phyloP scores from a whole-genome alignment of 2,797 vertebrate species.

The Hoplostethus atlanticus region DNA sequence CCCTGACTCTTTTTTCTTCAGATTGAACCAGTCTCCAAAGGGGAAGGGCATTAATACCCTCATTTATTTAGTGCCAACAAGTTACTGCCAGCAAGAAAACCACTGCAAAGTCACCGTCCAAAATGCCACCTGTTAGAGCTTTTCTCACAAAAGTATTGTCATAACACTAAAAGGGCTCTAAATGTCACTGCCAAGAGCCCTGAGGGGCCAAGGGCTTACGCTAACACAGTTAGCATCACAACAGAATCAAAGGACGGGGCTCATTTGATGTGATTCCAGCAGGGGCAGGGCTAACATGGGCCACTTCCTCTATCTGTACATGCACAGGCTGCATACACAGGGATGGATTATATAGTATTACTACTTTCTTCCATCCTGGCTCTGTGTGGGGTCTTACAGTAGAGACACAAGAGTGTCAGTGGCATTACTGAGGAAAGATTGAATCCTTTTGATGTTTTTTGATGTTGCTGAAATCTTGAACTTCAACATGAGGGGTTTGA shows the following conservation, averaged over 20 bases:
- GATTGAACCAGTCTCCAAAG: not conserved
- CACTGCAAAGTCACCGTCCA: slow-evolving; percentile 36
- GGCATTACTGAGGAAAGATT: not conserved
- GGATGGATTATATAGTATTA: slow-evolving; percentile 10
- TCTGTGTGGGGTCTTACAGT: not conserved
- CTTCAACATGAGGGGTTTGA: too few relatives aligned
- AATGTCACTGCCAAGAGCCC: slow-evolving; percentile 41
- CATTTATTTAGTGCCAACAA: slow-evolving; percentile 18
- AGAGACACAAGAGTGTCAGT: not conserved
- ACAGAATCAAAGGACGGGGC: slow-evolving; percentile 21
- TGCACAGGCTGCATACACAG: not conserved
- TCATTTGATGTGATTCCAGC: slow-evolving; percentile 50
- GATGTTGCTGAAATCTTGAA: too few relatives aligned
- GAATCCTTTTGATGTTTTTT: not conserved
- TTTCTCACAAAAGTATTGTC: slow-evolving; percentile 47
- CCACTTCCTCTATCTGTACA: slow-evolving; percentile 29
- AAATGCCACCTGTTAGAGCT: slow-evolving; percentile 51
- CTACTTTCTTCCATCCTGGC: not conserved
- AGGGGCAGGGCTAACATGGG: slow-evolving; percentile 9
- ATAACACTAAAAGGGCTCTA: slow-evolving; percentile 23
- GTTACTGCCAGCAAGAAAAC: slow-evolving; percentile 30
- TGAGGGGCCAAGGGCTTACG: slow-evolving; percentile 37
- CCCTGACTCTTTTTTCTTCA: not conserved
- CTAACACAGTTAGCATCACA: slow-evolving; percentile 49
- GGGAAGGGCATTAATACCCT: slow-evolving; percentile 13